These are phyloP conservation scores for Eilema caniola DNA, from an alignment of 2,888 invertebrate genomes.

Conservation along the genomic window DNA sequence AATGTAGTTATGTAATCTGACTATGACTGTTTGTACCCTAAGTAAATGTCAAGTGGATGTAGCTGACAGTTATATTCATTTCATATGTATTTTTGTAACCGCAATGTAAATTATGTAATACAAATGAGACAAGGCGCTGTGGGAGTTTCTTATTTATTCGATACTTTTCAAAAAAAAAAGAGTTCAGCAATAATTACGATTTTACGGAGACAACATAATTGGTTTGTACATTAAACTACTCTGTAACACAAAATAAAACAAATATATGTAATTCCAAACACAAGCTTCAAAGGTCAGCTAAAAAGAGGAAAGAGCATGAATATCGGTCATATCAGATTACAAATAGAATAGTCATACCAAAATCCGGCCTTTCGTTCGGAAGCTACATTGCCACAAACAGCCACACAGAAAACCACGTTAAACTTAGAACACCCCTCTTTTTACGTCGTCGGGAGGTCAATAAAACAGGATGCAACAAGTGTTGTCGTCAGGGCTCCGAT, in stretches of 20 bases:
- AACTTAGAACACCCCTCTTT: background rate
- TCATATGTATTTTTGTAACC: conserved; percentile 6
- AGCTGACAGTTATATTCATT: background rate
- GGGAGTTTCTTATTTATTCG: conserved; percentile 6
- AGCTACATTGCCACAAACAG: background rate
- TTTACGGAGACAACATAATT: too few relatives aligned
- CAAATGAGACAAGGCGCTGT: conserved; percentile 4
- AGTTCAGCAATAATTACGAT: too few relatives aligned
- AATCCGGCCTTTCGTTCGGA: background rate
- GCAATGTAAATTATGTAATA: conserved; percentile 10
- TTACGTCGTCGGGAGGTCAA: conserved; percentile 1
- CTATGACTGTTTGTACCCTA: background rate
- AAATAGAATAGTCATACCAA: background rate
- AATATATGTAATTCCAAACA: too few relatives aligned
- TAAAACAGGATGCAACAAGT: conserved; percentile 46
- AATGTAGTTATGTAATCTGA: background rate
- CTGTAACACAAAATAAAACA: too few relatives aligned
- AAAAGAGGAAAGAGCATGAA: background rate
- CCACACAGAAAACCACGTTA: background rate
- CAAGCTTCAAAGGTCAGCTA: background rate
- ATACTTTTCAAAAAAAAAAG: too few relatives aligned
- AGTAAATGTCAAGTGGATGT: background rate
- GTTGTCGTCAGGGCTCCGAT: conserved; percentile 3
- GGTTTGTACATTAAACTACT: too few relatives aligned
- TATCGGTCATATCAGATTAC: background rate